These are phyloP conservation scores for Perca fluviatilis DNA, from an alignment of 2,113 vertebrate species.

Conservation along the genomic window DNA sequence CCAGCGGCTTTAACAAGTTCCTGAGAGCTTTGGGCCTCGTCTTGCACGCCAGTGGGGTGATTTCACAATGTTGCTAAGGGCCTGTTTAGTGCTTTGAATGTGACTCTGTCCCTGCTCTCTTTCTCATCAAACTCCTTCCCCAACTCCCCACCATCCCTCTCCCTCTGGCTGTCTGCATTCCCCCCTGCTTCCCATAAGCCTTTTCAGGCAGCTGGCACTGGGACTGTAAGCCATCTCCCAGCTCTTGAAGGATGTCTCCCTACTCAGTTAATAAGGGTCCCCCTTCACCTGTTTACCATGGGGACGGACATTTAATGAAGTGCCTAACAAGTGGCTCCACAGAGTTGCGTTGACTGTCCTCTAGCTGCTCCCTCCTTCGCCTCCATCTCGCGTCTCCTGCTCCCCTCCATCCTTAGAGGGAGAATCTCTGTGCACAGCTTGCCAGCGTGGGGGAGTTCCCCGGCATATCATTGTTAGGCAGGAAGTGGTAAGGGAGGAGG, in stretches of 20 bases:
- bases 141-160: constrained; percentile 33
- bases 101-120: constrained; percentile 67
- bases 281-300: constrained; percentile 89
- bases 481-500: constrained; percentile 62
- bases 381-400: constrained; percentile 57
- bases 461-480: constrained; percentile 85
- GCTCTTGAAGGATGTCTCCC: constrained; percentile 95
- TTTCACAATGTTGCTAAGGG: constrained; percentile 83
- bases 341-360: constrained; percentile 83
- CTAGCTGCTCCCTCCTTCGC: constrained; percentile 76
- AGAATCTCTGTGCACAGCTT: constrained; percentile 75
- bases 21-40: constrained; percentile 91
- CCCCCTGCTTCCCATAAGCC: constrained; percentile 36
- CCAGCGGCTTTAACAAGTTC: constrained; percentile 96
- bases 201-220: constrained; percentile 85
- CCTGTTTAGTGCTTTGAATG: constrained; percentile 74
- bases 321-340: constrained; percentile 91
- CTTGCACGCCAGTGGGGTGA: constrained; percentile 90
- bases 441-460: constrained; percentile 89
- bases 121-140: constrained; percentile 58
- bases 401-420: constrained; percentile 58
- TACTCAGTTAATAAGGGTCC: constrained; percentile 93
- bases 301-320: constrained; percentile 97
- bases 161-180: constrained; percentile 38
- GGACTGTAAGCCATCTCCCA: constrained; percentile 89